Percentiles rank a stretch among this genome's conserved stretches.
Evolutionary conservation across 2,888 invertebrate species (phyloP).

Genomic region (Lamellibrachia satsuma): DNA sequence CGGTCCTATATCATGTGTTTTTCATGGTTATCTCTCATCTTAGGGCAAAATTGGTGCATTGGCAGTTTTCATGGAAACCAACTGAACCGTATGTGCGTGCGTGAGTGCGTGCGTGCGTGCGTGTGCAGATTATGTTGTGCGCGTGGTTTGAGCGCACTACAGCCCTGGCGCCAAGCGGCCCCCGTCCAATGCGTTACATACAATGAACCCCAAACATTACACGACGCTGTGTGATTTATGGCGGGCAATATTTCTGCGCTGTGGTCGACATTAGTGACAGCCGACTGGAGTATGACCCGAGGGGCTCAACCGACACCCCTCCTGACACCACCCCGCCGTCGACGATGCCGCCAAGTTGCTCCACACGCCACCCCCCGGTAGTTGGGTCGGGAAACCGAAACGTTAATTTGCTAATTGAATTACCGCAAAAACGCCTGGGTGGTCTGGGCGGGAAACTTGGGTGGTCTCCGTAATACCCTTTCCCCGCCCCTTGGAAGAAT

Average conservation of each 20-base stretch:
- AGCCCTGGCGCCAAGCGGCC: background rate
- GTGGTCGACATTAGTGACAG: conserved; percentile 12
- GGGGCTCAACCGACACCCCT: background rate
- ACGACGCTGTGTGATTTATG: background rate
- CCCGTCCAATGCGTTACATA: background rate
- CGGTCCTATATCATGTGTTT: background rate
- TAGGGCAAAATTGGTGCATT: background rate
- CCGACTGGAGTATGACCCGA: background rate
- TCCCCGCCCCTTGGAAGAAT: background rate
- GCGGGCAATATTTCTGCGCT: background rate
- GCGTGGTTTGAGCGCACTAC: background rate
- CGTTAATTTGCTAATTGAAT: conserved; percentile 17
- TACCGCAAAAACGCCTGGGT: conserved; percentile 4
- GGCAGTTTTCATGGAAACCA: background rate
- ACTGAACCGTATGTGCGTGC: background rate
- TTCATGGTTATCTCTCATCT: background rate
- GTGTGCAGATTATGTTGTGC: background rate
- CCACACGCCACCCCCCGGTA: background rate
- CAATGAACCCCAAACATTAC: background rate
- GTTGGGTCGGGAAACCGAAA: background rate
- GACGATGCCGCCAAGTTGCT: background rate
- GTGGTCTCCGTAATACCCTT: background rate
- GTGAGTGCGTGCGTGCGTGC: background rate
- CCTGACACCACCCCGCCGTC: background rate
- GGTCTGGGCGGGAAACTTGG: background rate